These are phyloP conservation scores for Peromyscus attwateri DNA, from an alignment of 2,797 vertebrate genomes.

Conservation along the genomic window DNA sequence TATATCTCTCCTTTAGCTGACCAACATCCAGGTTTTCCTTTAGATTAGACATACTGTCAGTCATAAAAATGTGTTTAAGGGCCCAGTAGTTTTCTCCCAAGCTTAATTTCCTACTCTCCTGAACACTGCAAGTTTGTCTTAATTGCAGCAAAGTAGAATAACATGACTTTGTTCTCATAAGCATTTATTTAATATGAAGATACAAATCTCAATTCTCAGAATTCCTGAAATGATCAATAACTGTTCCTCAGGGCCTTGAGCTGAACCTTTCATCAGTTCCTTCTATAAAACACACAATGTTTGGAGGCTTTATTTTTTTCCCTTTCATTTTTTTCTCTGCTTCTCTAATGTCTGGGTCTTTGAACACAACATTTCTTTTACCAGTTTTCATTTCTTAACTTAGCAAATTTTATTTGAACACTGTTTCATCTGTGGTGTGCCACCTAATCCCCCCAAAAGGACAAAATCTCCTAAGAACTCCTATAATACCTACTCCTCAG, in stretches of 20 bases:
- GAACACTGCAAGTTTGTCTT: background rate
- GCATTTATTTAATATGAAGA: background rate
- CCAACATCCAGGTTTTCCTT: background rate
- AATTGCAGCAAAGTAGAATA: background rate
- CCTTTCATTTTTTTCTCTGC: background rate
- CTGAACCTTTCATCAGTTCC: background rate
- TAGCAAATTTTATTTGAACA: background rate
- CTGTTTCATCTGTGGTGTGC: background rate
- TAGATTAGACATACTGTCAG: background rate
- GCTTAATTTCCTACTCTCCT: background rate
- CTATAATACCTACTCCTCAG: background rate
- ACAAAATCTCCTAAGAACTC: background rate
- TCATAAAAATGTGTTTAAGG: background rate
- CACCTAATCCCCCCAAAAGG: background rate
- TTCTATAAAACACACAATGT: conserved; percentile 15
- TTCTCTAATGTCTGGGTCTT: background rate
- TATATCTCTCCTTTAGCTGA: background rate
- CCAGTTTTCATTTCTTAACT: background rate
- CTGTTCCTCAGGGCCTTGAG: background rate
- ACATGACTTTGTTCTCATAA: background rate
- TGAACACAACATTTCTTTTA: background rate
- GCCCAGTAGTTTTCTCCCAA: background rate
- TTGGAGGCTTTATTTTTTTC: background rate
- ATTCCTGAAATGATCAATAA: conserved; percentile 29
- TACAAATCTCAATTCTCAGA: background rate